Evolutionary conservation across 2,797 vertebrate species (phyloP), one percentile per base, ranked within the genome.

Genomic region (Eidolon dupreanum): DNA sequence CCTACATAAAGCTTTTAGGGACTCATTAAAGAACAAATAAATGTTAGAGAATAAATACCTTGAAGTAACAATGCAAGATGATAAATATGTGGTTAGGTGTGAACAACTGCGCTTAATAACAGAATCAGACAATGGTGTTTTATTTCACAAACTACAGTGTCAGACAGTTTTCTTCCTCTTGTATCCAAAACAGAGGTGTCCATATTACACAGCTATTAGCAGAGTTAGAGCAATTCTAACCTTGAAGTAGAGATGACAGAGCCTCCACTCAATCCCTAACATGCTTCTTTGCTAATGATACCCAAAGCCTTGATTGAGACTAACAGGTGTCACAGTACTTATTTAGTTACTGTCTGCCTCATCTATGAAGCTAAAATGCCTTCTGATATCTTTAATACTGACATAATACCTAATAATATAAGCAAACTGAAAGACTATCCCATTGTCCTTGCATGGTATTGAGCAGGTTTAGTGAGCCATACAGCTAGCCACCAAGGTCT

Each of bases 321-420:
- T 66, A 98, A 97, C 97, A 98, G 98, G 98, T 98, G 98, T 53
- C 41, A 59, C 84, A 90, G 66, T 77, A 82, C 33, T 95, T 94
- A 96, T 89, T 97, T 97, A 79, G 57, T 88, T 96, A 63, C 95
- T 95, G 49, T 93, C 84, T 97, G 96, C 82, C 89, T 98, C 94
- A 96, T 95, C 95, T 97, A 96, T 43, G 77, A 96, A 94, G 88
- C 74, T 97, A 96, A 83, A 96, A 92, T 95, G 89, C 93, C 97
- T 97, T 97, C 97, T 97, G 93, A 95, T 98, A 97, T 95, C 96
- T 98, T 98, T 98, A 97, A 97, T 97, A 90, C 77, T 98, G 98
- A 98, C 98, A 98, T 85, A 98, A 97, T 94, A 97, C 97, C 98
- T 98, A 99, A 98, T 98, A 98, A 98, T 98, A 98, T 97, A 98